Evolutionary conservation across 1,140 invertebrate species (phyloP), one percentile per base, ranked within the genome.

Genomic region (Zaprionus lachaisei): DNA sequence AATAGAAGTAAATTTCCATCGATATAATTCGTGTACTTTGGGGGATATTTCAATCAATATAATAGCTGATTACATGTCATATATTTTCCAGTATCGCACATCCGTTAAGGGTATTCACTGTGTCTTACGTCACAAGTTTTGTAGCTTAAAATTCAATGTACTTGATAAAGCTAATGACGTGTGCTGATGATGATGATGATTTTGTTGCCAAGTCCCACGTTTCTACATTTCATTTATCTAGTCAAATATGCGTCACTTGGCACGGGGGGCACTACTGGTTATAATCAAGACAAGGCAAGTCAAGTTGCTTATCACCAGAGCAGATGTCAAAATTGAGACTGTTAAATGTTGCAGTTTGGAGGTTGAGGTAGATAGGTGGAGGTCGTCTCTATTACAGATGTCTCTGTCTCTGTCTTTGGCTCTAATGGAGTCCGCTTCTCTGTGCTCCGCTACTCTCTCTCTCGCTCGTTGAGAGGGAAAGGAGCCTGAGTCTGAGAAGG

Each of bases 261-360:
- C 15, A 12, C 17, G 2, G n/a, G n/a, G 2, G 7, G 5, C 14
- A 11, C 31, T 34, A 11, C 31, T 34, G 31, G 31, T 11, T 11
- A 34, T 34, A 34, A 34, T 34, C 9, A 11, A 34, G 31, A 0
- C 31, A 34, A 9, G 7, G 28, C 28, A 9, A 34, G 31, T 34
- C 31, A 11, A 11, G 14, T 58, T 24, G 7, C 2, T 67, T 58
- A 28, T 17, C 37, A 44, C 7, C 31, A 34, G 31, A 20, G 26
- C 14, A 64, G 79, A 78, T 80, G 79, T 80, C 67, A 77, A 56
- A 68, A 65, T 77, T 63, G 66, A 55, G 49, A 31, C 54, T 66
- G 1, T 85, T 79, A 74, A 85, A 84, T 82, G 75, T 74, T 66
- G 26, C 41, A 62, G 17, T 67, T 55, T 44, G 11, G 11, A 24